Evolutionary conservation across 2,888 invertebrate species (phyloP).

Genomic region (Tipula lateralis): DNA sequence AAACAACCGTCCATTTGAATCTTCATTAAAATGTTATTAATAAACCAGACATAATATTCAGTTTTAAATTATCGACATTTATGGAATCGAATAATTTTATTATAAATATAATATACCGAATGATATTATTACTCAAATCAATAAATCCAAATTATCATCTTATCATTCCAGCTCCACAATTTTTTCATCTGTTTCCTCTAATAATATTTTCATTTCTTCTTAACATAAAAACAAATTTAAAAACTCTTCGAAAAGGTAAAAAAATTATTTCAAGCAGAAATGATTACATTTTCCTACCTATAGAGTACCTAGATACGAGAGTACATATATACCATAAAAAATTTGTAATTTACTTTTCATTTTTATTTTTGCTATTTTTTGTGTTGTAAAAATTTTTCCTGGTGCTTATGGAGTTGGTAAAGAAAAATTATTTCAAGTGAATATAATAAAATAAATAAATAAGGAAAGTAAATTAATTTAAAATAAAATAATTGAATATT

Average conservation of each 20-base stretch:
- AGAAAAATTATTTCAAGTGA: conserved; percentile 11
- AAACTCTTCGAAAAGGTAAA: background rate
- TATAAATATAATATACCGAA: too few relatives aligned
- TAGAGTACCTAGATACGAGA: background rate
- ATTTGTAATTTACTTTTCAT: background rate
- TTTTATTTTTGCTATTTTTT: background rate
- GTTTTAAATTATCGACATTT: too few relatives aligned
- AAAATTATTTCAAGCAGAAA: background rate
- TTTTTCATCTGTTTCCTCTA: background rate
- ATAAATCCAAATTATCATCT: background rate
- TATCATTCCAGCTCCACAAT: background rate
- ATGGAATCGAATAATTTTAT: too few relatives aligned
- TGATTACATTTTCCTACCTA: background rate
- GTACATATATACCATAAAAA: background rate
- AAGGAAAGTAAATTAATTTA: conserved; percentile 24
- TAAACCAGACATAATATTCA: too few relatives aligned
- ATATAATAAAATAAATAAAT: conserved; percentile 6
- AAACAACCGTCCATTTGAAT: too few relatives aligned
- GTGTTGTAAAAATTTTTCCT: background rate
- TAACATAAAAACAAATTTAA: background rate
- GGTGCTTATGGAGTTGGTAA: background rate
- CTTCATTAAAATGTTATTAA: too few relatives aligned
- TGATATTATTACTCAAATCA: background rate
- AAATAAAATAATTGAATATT: conserved; percentile 19
- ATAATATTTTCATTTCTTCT: background rate